Evolutionary conservation across 2,113 vertebrate genomes (phyloP), one percentile per base, ranked within the genome.

Genomic region (Oplegnathus fasciatus): DNA sequence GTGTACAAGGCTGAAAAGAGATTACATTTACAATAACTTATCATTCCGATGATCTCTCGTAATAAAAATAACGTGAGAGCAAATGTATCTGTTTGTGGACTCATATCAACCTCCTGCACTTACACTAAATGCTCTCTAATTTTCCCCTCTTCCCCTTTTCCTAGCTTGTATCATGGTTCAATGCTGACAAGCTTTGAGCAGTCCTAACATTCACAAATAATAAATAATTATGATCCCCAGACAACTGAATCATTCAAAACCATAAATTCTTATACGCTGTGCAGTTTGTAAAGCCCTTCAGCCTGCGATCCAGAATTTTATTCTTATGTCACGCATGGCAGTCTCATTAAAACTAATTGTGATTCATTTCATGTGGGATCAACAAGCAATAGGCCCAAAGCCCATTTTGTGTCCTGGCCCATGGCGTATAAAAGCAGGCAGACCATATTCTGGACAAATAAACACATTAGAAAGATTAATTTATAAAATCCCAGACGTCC

Each of bases 331-430:
- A 69, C 28, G n/a, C 58, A 42, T 20, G 55, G 69, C 40, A 65
- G 60, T 73, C 80, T 86, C 83, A 86, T 82, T 90, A 80, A 86
- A 82, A 84, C 32, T 70, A 77, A 70, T 77, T 86, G 57, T 18
- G 17, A 52, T 79, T 87, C 42, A 73, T 78, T 83, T 54, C 54
- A 75, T 72, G 37, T 40, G 62, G 80, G 68, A 61, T 84, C 78
- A 86, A 78, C 58, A 62, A 75, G 75, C 30, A 57, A 24, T 1
- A 65, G 32, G 42, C 57, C 44, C 50, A 37, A 22, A 82, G 61
- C 61, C 32, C 4, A 46, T 78, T 52, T 64, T 22, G 24, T 13
- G n/a, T 32, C 66, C 3, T 24, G 62, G 66, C 61, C 34, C 34
- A 34, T n/a, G 58, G 67, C 2, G 54, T 37, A 50, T 34, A n/a